These are phyloP conservation scores for Dioctria rufipes DNA, from an alignment of 2,888 invertebrate genomes.

Conservation along the genomic window DNA sequence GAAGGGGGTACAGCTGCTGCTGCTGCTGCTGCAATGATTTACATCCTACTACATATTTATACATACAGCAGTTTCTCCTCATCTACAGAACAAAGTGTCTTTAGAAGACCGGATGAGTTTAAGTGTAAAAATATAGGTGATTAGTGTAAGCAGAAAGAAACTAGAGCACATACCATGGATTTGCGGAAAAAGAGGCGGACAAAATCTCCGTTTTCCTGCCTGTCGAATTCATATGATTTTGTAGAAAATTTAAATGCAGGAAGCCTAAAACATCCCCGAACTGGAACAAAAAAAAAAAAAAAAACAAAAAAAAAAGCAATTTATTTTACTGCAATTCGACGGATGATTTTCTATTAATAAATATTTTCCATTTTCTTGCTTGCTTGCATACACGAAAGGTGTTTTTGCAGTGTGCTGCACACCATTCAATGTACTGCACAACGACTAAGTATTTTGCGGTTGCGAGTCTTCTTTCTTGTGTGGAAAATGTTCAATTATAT, in stretches of 20 bases:
- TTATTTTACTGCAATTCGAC: conserved; percentile 18
- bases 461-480: not conserved
- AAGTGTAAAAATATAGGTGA: not conserved
- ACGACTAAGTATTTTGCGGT: conserved; percentile 1
- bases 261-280: not conserved
- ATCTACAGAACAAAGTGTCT: not conserved
- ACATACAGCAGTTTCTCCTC: conserved; percentile 6
- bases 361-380: conserved; percentile 11
- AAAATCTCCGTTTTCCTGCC: not conserved
- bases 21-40: too few relatives aligned
- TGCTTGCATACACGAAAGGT: conserved; percentile 9
- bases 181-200: not conserved
- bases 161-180: not conserved
- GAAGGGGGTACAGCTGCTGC: not conserved
- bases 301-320: conserved; percentile 2
- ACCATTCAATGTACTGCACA: too few relatives aligned
- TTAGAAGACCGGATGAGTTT: not conserved
- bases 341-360: conserved; percentile 30
- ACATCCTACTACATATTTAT: not conserved
- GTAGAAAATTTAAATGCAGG: conserved; percentile 46
- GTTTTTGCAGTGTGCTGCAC: not conserved
- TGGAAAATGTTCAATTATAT: conserved; percentile 13
- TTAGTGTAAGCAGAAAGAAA: not conserved
- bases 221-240: conserved; percentile 25
- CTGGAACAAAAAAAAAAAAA: conserved; percentile 42